These are phyloP conservation scores for Cyprinodon variegatus DNA, from an alignment of 2,113 vertebrate genomes.

Conservation along the genomic window DNA sequence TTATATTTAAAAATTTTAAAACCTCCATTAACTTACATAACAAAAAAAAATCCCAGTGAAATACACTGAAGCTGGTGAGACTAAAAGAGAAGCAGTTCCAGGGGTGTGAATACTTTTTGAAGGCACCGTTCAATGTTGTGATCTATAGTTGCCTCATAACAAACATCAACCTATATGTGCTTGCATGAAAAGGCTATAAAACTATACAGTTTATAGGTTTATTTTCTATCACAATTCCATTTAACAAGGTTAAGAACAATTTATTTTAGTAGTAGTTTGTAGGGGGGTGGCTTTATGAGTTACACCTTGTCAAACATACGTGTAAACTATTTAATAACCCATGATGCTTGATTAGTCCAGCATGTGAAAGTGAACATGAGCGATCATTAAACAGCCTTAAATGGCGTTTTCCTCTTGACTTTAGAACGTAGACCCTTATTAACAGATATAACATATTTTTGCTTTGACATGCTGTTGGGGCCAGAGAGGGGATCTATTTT, in stretches of 20 bases:
- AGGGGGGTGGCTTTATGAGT: slow-evolving; percentile 70
- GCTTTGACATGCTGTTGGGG: slow-evolving; percentile 38
- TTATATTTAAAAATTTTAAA: no score
- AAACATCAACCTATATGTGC: slow-evolving; percentile 22
- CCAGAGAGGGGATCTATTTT: slow-evolving; percentile 21
- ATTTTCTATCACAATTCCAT: slow-evolving; percentile 27
- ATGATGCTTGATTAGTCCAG: slow-evolving; percentile 67
- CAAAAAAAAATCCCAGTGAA: no score
- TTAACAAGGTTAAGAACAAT: slow-evolving; percentile 13
- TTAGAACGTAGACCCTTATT: slow-evolving; percentile 55
- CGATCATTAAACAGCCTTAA: slow-evolving; percentile 61
- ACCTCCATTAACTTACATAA: no score
- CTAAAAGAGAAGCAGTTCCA: neutral
- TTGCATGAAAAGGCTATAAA: slow-evolving; percentile 17
- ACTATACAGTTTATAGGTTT: slow-evolving; percentile 28
- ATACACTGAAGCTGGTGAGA: no score
- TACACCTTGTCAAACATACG: slow-evolving; percentile 41
- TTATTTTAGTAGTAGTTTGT: slow-evolving; percentile 46
- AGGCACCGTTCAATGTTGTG: neutral
- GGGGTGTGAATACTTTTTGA: neutral
- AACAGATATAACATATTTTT: slow-evolving; percentile 42
- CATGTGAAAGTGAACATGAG: slow-evolving; percentile 57
- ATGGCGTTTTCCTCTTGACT: slow-evolving; percentile 59
- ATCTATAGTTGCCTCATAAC: slow-evolving; percentile 7
- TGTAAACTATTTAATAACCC: slow-evolving; percentile 68